Conservation (phyloP, 64 coral and sea anemone genomes). For the Montipora cactus region DNA sequence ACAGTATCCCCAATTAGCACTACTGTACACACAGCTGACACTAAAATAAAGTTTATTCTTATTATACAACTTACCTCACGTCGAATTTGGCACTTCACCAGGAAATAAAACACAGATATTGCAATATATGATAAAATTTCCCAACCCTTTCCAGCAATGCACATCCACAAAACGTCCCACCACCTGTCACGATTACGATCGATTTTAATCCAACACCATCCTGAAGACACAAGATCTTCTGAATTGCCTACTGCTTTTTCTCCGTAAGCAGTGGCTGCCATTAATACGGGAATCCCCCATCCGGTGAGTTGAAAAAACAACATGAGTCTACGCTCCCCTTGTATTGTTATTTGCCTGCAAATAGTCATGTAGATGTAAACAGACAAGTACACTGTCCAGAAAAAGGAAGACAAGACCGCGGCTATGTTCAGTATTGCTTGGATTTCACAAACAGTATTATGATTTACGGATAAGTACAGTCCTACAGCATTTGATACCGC, state of each 20-base stretch:
- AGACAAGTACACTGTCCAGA: conserved; percentile 87
- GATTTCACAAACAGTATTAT: conserved; percentile 2
- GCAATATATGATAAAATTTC: conserved; percentile 70
- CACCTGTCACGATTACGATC: background rate
- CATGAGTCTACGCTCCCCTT: conserved; percentile 64
- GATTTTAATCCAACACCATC: conserved; percentile 85
- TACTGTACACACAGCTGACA: too few species aligned
- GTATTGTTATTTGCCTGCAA: conserved; percentile 20
- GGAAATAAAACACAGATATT: conserved; percentile 60
- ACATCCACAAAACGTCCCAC: conserved; percentile 64
- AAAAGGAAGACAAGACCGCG: conserved; percentile 85
- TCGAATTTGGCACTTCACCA: conserved; percentile 55
- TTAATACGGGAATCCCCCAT: conserved; percentile 76
- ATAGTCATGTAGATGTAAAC: conserved; percentile 82
- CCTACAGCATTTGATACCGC: conserved; percentile 60
- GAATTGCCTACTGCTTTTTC: conserved; percentile 42
- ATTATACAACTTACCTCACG: conserved; percentile 2
- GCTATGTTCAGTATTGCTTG: conserved; percentile 62
- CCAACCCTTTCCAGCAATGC: conserved; percentile 73
- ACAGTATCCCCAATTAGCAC: too few species aligned
- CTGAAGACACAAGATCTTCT: conserved; percentile 51
- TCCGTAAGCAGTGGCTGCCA: conserved; percentile 52
- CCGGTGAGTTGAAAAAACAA: conserved; percentile 72
- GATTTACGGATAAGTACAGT: background rate
- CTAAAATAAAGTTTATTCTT: too few species aligned